Evolutionary conservation across 2,113 vertebrate species (phyloP), one percentile per base, ranked within the genome.

Genomic region (Corythaeola cristata): DNA sequence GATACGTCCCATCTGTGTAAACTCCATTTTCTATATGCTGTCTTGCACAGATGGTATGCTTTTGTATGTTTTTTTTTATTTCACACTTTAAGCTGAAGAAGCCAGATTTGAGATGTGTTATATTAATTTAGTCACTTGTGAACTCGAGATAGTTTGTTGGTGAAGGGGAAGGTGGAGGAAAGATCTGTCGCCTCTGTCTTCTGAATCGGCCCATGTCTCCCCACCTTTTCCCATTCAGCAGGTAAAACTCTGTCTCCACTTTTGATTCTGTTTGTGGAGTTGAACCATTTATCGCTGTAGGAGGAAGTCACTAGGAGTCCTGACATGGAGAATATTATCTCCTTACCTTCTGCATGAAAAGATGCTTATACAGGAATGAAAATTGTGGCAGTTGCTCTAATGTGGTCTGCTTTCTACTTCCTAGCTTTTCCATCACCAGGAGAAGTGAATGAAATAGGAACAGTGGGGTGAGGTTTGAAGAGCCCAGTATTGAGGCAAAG

Each of bases 1-100:
- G 88, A 79, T 86, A n/a, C 24, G 44, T 80, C 93, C 85, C 79
- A 71, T 96, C 88, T 95, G 92, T 63, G 85, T 68, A 16, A 80
- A 49, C 68, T 71, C 67, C 1, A 0, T 52, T 86, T 90, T 60
- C 88, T 88, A 4, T 52, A 37, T 52, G 72, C 85, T 71, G 59
- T 27, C 60, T 44, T 81, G 52, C 76, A 68, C 79, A 95, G 88
- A 88, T 92, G 93, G 88, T n/a, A 28, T 73, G 79, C 45, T 84
- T 20, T 5, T 27, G 17, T 23, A 39, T 27, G 72, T 5, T 18
- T 67, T 79, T 79, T 49, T 67, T 58, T 33, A 52, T 77, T 94
- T 74, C 79, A 73, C 33, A 4, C 56, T 84, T 74, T 12, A 12
- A 63, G 68, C 75, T 89, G 76, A 90, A 58, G 68, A 45, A 74